Evolutionary conservation across 2,888 invertebrate species (phyloP), one percentile per base, ranked within the genome.

Genomic region (Nomada hirtipes): DNA sequence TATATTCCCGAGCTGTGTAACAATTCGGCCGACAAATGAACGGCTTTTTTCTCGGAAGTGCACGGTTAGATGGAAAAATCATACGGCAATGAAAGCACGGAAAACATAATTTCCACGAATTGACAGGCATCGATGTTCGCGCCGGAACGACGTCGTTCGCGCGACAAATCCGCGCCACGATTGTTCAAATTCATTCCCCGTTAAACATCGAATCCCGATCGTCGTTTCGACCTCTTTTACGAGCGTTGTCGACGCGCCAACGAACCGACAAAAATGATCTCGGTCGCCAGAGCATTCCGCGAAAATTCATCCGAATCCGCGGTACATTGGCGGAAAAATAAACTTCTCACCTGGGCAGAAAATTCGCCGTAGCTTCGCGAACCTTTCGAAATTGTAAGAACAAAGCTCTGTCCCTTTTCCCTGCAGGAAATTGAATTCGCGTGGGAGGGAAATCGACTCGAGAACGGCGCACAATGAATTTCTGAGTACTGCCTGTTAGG

Each of bases 341-440:
- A 26, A 55, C 9, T 7, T 36, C 36, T 36, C 26, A 18, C 26
- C 23, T 18, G 18, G 15, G 1, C 44, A 11, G 20, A 18, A 26
- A 47, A 47, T 18, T 26, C 72, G 36, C 44, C 11, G n/a, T 7
- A 18, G 3, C 20, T 15, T 13, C 10, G 20, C 11, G 42, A 36
- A 9, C 18, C 18, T 4, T 18, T 9, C 10, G 2, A 59, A 50
- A 42, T 36, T 36, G 13, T 36, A 26, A 57, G 50, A 15, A 77
- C 29, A 59, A 55, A 60, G 53, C 13, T 15, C 60, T 4, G 4
- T 47, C 47, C 47, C 47, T 50, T 10, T 2, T 29, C n/a, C 20
- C 20, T 2, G 36, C 20, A 26, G 75, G 36, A 81, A 86, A 86
- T 86, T 79, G 78, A 79, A 82, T 86, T 71, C 60, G 44, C 65